Evolutionary conservation across 2,888 invertebrate species (phyloP).

Genomic region (Matsumyia berberina): DNA sequence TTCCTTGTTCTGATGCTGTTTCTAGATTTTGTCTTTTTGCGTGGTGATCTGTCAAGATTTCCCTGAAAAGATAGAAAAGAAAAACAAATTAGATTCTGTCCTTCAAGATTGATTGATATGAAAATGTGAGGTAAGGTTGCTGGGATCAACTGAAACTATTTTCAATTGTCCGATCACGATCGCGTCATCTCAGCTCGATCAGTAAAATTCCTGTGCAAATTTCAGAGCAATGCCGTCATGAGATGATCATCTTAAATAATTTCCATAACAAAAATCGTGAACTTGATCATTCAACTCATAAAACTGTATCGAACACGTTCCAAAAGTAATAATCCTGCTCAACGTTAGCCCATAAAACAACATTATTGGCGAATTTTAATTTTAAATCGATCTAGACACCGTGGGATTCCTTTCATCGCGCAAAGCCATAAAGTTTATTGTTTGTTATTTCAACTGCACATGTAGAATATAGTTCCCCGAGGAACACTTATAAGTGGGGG

Average conservation of each 20-base stretch:
- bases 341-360: constrained; percentile 41
- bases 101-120: not conserved
- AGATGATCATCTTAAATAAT: not conserved
- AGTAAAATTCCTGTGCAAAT: too few species aligned
- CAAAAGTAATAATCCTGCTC: constrained; percentile 40
- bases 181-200: too few species aligned
- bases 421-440: constrained; percentile 34
- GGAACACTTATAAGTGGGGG: constrained; percentile 6
- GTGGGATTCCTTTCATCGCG: constrained; percentile 51
- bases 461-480: not conserved
- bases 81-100: not conserved
- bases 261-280: not conserved
- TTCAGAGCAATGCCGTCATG: not conserved
- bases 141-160: too few species aligned
- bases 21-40: constrained; percentile 35
- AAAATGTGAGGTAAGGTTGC: too few species aligned
- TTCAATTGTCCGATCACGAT: too few species aligned
- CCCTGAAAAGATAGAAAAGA: constrained; percentile 64
- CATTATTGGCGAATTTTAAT: constrained; percentile 32
- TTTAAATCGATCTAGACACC: constrained; percentile 30
- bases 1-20: constrained; percentile 37
- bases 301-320: constrained; percentile 34
- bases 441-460: constrained; percentile 49
- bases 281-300: constrained; percentile 15
- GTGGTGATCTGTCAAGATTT: constrained; percentile 74